Percentiles rank a stretch among this genome's conserved stretches.
These are phyloP conservation scores for Cryptomyrus ogoouensis DNA, from an alignment of 2,113 vertebrate genomes.

Conservation along the genomic window DNA sequence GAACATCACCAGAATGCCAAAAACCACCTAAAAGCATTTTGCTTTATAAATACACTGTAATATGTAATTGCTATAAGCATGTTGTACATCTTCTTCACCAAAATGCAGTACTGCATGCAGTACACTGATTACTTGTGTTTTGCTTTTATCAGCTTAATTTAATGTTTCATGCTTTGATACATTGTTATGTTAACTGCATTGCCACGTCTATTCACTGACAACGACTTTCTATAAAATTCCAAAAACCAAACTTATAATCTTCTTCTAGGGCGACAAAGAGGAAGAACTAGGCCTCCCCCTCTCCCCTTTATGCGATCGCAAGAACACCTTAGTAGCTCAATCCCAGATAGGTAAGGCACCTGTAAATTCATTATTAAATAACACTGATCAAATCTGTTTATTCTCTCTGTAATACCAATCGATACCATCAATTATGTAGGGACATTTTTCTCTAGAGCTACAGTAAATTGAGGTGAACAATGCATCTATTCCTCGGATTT, in stretches of 20 bases:
- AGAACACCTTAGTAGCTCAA: constrained; percentile 77
- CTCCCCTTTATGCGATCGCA: constrained; percentile 82
- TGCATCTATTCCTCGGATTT: background rate
- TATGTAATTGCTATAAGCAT: background rate
- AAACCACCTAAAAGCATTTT: background rate
- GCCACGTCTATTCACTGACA: background rate
- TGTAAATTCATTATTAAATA: background rate
- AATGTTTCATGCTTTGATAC: background rate
- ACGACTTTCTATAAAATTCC: background rate
- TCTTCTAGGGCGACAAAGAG: constrained; percentile 79
- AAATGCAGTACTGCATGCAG: background rate
- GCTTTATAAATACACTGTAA: background rate
- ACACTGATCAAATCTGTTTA: background rate
- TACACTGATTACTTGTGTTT: background rate
- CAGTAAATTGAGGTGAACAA: background rate
- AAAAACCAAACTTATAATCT: constrained; percentile 26
- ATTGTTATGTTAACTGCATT: background rate
- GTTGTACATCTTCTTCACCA: background rate
- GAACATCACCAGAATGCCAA: background rate
- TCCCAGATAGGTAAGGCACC: constrained; percentile 74
- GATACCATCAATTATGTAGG: background rate
- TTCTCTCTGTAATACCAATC: background rate
- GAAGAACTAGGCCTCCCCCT: constrained; percentile 78
- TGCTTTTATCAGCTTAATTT: background rate
- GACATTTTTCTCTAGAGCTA: background rate